Evolutionary conservation across 1,140 invertebrate species (phyloP).

Genomic region (Bicyclus anynana): DNA sequence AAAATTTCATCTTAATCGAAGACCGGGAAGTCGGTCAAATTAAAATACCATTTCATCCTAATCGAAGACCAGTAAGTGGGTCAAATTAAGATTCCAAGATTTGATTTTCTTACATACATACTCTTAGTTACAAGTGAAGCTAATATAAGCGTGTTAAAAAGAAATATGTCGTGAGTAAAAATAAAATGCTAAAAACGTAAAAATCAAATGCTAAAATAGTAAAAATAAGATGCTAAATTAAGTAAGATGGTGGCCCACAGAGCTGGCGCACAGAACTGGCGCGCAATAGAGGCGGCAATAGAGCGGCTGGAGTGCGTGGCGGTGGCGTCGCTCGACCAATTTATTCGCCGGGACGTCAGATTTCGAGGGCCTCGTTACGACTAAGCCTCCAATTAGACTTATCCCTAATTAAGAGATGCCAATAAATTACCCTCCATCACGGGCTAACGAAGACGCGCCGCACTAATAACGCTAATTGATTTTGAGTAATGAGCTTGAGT

Average conservation of each 20-base stretch:
- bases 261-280: conserved; percentile 39
- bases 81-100: no score
- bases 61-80: no score
- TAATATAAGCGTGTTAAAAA: no score
- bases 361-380: conserved; percentile 76
- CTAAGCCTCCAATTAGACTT: conserved; percentile 79
- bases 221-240: not conserved
- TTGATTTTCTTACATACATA: no score
- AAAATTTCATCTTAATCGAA: no score
- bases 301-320: conserved; percentile 50
- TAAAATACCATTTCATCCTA: no score
- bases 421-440: conserved; percentile 79
- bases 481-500: conserved; percentile 76
- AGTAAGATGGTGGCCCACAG: no score
- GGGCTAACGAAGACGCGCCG: conserved; percentile 75
- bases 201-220: no score
- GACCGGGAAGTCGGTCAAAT: no score
- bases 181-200: no score
- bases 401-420: conserved; percentile 79
- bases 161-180: no score
- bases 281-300: conserved; percentile 59
- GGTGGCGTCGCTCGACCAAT: conserved; percentile 53
- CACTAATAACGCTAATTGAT: conserved; percentile 77
- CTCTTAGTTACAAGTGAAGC: no score
- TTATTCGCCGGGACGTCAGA: conserved; percentile 74